Evolutionary conservation across 2,888 invertebrate genomes (phyloP), one percentile per base, ranked within the genome.

Genomic region (Schrankia costaestrigalis): DNA sequence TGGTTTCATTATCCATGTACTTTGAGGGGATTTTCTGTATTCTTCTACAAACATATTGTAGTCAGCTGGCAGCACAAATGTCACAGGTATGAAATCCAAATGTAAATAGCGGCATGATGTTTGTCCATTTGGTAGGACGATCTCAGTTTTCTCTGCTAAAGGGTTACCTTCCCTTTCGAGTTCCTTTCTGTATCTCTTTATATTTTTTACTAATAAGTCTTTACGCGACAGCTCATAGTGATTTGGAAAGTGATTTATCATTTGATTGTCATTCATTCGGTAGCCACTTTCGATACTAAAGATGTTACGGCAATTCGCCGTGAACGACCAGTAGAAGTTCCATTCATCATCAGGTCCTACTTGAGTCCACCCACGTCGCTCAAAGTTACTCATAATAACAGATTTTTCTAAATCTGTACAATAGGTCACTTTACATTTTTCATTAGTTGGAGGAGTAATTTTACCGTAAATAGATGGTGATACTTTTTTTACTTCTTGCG

Each of bases 1-100:
- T 0, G 98, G 98, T 76, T 98, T 98, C 94, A 98, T 97, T 47
- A 98, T 98, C 98, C 98, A 98, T 0, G 97, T 98, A 50, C 96
- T 96, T 63, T 95, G 95, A 0, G 97, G 97, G 35, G 95, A 95
- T 75, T 97, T 97, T 41, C 97, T 90, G 70, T 97, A 98, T 66
- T 97, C 97, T 70, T 97, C 97, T 1, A 97, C 97, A 76, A 98
- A 97, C 92, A 97, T 93, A 69, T 97, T 97, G 75, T 98, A 98
- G 78, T 98, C 98, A 23, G 97, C 95, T 2, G 98, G 98, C 33
- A 98, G 83, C 26, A 98, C 96, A 74, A 96, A 98, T 0, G 98
- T 98, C 3, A 96, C 92, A 0, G 98, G 98, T 54, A 98, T 95
- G 65, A 98, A 97, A 84, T 98, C 97, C 67, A 96, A 82, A 71